A percentile compares a stretch with the other conserved stretches of the same genome.
Evolutionary conservation across 2,888 invertebrate genomes (phyloP).

Genomic region (Darwinula stevensoni): DNA sequence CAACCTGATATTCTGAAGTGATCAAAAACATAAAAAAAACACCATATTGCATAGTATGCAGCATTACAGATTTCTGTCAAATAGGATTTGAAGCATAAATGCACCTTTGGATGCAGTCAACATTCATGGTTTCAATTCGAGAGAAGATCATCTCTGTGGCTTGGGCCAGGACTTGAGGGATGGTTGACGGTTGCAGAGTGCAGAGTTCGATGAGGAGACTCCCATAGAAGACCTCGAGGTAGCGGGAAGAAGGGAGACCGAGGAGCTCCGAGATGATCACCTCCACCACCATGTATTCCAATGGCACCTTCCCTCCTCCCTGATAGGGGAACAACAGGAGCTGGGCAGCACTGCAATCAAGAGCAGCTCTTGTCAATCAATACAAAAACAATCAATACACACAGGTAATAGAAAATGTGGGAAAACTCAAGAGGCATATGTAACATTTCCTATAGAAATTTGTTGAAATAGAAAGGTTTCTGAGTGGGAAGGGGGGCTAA

Average conservation of each 20-base stretch:
- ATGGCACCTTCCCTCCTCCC: conserved; percentile 67
- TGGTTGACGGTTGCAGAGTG: conserved; percentile 76
- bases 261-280: conserved; percentile 83
- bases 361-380: too few species aligned
- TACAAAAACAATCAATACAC: conserved; percentile 9
- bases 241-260: conserved; percentile 60
- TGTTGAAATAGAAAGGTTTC: too few species aligned
- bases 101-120: conserved; percentile 70
- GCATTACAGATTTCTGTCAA: too few species aligned
- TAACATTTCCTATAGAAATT: too few species aligned
- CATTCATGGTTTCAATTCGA: conserved; percentile 87
- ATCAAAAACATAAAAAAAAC: too few species aligned
- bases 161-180: conserved; percentile 92
- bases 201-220: conserved; percentile 86
- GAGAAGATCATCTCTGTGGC: conserved; percentile 90
- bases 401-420: background rate
- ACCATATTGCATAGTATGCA: conserved; percentile 4
- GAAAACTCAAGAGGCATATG: background rate
- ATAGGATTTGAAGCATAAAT: too few species aligned
- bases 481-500: too few species aligned
- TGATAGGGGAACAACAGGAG: conserved; percentile 73
- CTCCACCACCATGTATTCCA: conserved; percentile 95
- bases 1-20: too few species aligned
- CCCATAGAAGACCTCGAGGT: conserved; percentile 73
- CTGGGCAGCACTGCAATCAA: conserved; percentile 63